phyloP scores from a whole-genome alignment of 2,888 invertebrate genomes.

The Polyommatus icarus region DNA sequence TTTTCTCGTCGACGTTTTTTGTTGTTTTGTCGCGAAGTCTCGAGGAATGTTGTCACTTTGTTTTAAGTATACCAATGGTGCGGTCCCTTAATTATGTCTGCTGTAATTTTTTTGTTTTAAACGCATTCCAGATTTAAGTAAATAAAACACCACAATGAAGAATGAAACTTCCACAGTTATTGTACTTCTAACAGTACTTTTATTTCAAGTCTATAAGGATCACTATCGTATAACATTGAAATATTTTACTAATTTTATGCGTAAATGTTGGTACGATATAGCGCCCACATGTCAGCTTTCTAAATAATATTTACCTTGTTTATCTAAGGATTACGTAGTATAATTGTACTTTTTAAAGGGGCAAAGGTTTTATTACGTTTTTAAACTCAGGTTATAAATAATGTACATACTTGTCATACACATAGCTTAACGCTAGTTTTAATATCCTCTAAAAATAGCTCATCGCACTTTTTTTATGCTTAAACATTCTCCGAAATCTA shows the following conservation, averaged over 20 bases:
- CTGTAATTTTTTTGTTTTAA: constrained; percentile 2
- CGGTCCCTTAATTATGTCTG: neutral
- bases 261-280: neutral
- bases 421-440: too few species aligned
- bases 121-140: neutral
- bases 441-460: neutral
- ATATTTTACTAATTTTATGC: neutral
- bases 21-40: neutral
- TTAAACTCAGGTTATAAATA: too few species aligned
- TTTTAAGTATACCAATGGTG: neutral
- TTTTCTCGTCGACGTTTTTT: neutral
- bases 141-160: neutral
- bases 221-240: too few species aligned
- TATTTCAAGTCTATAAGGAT: too few species aligned
- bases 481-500: neutral
- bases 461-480: neutral
- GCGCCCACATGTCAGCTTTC: neutral
- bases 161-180: neutral
- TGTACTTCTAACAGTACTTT: too few species aligned
- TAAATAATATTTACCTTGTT: neutral
- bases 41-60: neutral
- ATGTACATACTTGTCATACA: too few species aligned
- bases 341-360: too few species aligned
- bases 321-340: too few species aligned
- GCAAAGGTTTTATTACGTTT: too few species aligned